Evolutionary conservation across 2,888 invertebrate genomes (phyloP).

Genomic region (Brenthis ino): DNA sequence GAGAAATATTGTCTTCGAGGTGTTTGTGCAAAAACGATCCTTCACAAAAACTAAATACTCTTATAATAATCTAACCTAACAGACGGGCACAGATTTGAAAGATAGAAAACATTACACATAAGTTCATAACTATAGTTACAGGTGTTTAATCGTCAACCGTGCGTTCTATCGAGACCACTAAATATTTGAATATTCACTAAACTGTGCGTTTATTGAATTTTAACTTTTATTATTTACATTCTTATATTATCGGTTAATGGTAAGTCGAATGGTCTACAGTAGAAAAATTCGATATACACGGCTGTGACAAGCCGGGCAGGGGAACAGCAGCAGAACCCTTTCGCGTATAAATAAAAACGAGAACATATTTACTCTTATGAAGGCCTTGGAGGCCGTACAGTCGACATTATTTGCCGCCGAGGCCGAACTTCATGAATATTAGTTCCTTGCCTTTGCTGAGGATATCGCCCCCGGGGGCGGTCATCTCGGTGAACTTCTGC

Average conservation of each 20-base stretch:
- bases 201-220: conserved; percentile 80
- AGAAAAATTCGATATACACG: conserved; percentile 59
- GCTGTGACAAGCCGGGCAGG: conserved; percentile 43
- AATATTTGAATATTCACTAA: conserved; percentile 77
- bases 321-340: conserved; percentile 46
- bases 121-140: conserved; percentile 66
- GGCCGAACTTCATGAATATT: conserved; percentile 96
- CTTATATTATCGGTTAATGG: conserved; percentile 55
- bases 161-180: conserved; percentile 75
- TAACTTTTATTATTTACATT: conserved; percentile 71
- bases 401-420: conserved; percentile 87
- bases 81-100: conserved; percentile 68
- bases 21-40: conserved; percentile 42
- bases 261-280: conserved; percentile 58
- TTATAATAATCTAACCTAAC: conserved; percentile 66
- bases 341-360: conserved; percentile 35
- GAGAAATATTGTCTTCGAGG: neutral
- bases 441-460: conserved; percentile 96
- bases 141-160: conserved; percentile 67
- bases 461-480: conserved; percentile 94
- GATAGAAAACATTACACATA: conserved; percentile 67
- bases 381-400: conserved; percentile 57
- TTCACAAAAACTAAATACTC: conserved; percentile 54
- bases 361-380: conserved; percentile 40
- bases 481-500: conserved; percentile 94